Conservation (phyloP, 2,888 invertebrate genomes). For the Molanna angustata region DNA sequence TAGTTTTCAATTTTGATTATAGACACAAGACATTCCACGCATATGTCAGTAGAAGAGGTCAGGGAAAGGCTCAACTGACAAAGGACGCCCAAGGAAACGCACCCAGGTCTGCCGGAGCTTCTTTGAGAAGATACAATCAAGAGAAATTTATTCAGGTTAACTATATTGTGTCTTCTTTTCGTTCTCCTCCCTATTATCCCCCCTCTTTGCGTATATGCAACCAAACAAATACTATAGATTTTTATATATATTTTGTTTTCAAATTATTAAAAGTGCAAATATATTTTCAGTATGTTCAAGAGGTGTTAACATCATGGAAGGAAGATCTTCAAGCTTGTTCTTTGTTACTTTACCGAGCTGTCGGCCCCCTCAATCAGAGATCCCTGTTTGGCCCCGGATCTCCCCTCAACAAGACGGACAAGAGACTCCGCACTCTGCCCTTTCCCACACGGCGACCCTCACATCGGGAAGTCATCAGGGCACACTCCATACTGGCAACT, state of each 20-base stretch:
- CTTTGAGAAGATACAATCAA: conserved; percentile 76
- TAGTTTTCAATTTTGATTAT: no score
- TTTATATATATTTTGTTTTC: not conserved
- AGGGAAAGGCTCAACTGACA: conserved; percentile 72
- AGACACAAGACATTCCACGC: conserved; percentile 81
- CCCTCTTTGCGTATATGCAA: no score
- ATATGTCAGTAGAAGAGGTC: conserved; percentile 80
- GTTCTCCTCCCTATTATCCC: no score
- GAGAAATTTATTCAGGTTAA: conserved; percentile 66
- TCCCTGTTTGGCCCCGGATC: conserved; percentile 75
- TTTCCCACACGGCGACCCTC: conserved; percentile 82
- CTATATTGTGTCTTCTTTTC: no score
- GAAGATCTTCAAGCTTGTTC: conserved; percentile 63
- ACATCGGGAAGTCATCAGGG: conserved; percentile 73
- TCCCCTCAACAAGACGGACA: conserved; percentile 61
- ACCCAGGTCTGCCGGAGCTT: conserved; percentile 78
- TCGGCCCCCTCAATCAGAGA: conserved; percentile 67
- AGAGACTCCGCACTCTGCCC: conserved; percentile 67
- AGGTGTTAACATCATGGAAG: conserved; percentile 67
- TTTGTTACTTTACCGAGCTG: conserved; percentile 74
- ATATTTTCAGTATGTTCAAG: conserved; percentile 68
- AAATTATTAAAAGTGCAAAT: not conserved
- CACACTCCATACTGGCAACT: conserved; percentile 65
- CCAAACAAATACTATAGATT: no score
- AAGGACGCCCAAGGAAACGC: conserved; percentile 64